Evolutionary conservation across 2,888 invertebrate genomes (phyloP).

Genomic region (Synergus japonicus): DNA sequence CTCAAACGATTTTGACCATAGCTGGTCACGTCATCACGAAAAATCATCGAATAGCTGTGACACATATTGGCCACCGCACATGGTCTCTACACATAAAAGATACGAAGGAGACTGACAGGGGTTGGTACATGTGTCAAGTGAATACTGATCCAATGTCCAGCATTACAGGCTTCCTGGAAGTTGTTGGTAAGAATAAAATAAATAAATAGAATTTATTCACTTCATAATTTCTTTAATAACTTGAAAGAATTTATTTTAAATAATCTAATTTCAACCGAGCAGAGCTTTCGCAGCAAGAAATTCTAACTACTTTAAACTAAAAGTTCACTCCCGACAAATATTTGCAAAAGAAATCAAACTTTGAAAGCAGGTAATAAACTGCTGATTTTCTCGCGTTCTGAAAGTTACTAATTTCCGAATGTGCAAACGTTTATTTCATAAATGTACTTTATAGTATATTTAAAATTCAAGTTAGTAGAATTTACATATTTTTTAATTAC

Average conservation of each 20-base stretch:
- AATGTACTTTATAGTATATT: no score
- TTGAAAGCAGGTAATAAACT: background rate
- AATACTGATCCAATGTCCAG: conserved; percentile 80
- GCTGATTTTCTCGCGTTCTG: background rate
- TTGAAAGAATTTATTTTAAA: background rate
- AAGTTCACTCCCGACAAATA: background rate
- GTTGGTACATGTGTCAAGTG: conserved; percentile 77
- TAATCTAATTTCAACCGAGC: background rate
- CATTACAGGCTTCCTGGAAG: conserved; percentile 78
- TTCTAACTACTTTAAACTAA: background rate
- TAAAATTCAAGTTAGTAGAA: no score
- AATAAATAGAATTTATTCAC: background rate
- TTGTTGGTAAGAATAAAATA: conserved; percentile 76
- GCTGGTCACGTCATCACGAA: conserved; percentile 79
- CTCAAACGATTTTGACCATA: conserved; percentile 79
- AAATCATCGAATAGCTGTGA: conserved; percentile 78
- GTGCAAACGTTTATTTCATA: background rate
- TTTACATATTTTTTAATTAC: no score
- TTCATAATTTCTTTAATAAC: no score
- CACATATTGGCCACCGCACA: conserved; percentile 77
- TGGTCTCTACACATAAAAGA: conserved; percentile 79
- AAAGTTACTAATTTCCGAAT: background rate
- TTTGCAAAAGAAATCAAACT: background rate
- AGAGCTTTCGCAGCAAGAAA: background rate
- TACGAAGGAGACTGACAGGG: conserved; percentile 77